A percentile compares a stretch with the other conserved stretches of the same genome.
phyloP scores from a whole-genome alignment of 2,113 vertebrate genomes.

The Solea senegalensis region DNA sequence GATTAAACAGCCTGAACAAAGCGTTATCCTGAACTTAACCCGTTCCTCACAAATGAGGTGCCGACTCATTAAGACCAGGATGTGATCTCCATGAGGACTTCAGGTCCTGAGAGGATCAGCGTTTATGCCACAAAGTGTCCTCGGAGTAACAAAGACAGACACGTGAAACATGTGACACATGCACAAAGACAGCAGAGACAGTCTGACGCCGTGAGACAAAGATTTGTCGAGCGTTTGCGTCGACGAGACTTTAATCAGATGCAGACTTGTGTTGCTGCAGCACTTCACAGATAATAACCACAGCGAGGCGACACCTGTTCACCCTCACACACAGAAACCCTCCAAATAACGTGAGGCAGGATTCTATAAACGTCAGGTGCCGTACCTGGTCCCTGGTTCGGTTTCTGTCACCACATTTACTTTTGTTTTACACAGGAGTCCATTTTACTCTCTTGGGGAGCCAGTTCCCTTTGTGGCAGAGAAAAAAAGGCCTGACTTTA shows the following conservation, averaged over 20 bases:
- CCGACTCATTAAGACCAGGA: too few relatives aligned
- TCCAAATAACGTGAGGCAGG: slow-evolving; percentile 19
- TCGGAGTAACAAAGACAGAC: not conserved
- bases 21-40: too few relatives aligned
- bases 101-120: too few relatives aligned
- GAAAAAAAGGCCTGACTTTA: slow-evolving; percentile 58
- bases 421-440: slow-evolving; percentile 61
- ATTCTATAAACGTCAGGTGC: slow-evolving; percentile 47
- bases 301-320: slow-evolving; percentile 80
- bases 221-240: slow-evolving; percentile 15
- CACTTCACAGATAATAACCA: slow-evolving; percentile 71
- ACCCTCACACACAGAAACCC: slow-evolving; percentile 31
- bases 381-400: slow-evolving; percentile 54
- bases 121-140: too few relatives aligned
- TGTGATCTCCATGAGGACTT: too few relatives aligned
- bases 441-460: slow-evolving; percentile 50
- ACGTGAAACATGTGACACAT: slow-evolving; percentile 29
- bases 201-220: slow-evolving; percentile 13
- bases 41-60: too few relatives aligned
- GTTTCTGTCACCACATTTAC: slow-evolving; percentile 57
- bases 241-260: slow-evolving; percentile 72
- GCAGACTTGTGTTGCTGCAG: slow-evolving; percentile 69
- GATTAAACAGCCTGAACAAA: too few relatives aligned
- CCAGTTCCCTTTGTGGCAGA: slow-evolving; percentile 70
- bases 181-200: slow-evolving; percentile 35